Evolutionary conservation across 2,797 vertebrate genomes (phyloP).

Genomic region (Parauchenoglanis ngamensis): DNA sequence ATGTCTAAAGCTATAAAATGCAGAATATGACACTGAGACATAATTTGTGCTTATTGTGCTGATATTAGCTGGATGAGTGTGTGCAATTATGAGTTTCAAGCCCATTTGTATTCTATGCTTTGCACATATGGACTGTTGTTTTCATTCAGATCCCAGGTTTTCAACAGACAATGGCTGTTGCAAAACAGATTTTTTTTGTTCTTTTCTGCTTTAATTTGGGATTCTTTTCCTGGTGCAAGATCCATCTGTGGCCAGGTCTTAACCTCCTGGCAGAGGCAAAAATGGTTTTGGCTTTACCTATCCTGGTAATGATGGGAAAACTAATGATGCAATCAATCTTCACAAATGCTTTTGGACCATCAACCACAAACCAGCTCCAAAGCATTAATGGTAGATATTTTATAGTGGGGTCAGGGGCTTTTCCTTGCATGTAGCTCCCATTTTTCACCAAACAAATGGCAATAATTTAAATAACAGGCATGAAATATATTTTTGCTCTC

Average conservation of each 20-base stretch:
- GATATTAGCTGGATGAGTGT: background rate
- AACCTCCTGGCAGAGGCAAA: constrained; percentile 14
- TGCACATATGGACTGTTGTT: background rate
- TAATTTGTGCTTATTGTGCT: background rate
- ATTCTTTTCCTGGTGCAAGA: background rate
- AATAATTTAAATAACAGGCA: background rate
- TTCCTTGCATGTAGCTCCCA: background rate
- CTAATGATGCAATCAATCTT: constrained; percentile 26
- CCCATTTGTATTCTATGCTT: background rate
- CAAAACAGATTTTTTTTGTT: background rate
- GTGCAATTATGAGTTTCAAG: background rate
- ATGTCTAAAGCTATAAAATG: background rate
- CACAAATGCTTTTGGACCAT: constrained; percentile 4
- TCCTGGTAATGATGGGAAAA: background rate
- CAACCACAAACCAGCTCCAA: background rate
- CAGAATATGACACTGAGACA: background rate
- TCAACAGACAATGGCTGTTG: background rate
- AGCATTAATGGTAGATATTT: background rate
- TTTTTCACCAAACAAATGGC: background rate
- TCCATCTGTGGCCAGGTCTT: constrained; percentile 23
- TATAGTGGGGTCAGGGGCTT: background rate
- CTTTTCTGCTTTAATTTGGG: background rate
- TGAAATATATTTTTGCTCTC: background rate
- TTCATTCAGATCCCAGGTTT: background rate
- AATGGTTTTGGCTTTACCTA: constrained; percentile 9